Evolutionary conservation across 2,797 vertebrate genomes (phyloP), one percentile per base, ranked within the genome.

Genomic region (Carduelis carduelis): DNA sequence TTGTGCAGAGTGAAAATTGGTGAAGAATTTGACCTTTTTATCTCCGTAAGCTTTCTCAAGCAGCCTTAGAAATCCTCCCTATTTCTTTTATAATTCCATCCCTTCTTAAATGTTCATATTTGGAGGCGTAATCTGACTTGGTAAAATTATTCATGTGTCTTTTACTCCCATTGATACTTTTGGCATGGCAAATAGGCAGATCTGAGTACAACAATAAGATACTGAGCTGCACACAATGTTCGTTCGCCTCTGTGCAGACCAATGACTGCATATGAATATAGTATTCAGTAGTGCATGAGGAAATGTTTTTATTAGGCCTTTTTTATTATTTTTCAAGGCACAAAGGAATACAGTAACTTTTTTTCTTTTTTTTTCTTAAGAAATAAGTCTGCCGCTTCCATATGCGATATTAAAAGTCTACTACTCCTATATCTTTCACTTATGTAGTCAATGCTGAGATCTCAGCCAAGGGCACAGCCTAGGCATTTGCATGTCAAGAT

Each of bases 401-500:
- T 59, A 70, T 57, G 35, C 5, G 37, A 80, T 92, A 89, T 75
- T 90, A 85, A 84, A 94, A 89, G 21, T 15, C 65, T 84, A 5
- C 61, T 71, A 28, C 50, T 44, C 46, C 71, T 8, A 0, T 86
- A 91, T 93, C 77, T 94, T 94, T 92, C 83, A 65, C 50, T 93
- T 89, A 68, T 76, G 65, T 72, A 90, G 80, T 79, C 87, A 92
- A 47, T 82, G 43, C 81, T 89, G 76, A 96, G 79, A 94, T 83
- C 72, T 83, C 92, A 96, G 90, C 82, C 87, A 88, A 91, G 85
- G 83, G 82, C 80, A 83, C 71, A 88, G 75, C 56, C 64, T 60
- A 83, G 83, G 80, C 94, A 93, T 85, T 96, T 95, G 87, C 96
- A 91, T 93, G 92, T 96, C 83, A 94, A 78, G 92, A 96, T 94